Base-by-base conservation (phyloP, 2,113 vertebrate genomes). In the Pangasianodon gigas region DNA sequence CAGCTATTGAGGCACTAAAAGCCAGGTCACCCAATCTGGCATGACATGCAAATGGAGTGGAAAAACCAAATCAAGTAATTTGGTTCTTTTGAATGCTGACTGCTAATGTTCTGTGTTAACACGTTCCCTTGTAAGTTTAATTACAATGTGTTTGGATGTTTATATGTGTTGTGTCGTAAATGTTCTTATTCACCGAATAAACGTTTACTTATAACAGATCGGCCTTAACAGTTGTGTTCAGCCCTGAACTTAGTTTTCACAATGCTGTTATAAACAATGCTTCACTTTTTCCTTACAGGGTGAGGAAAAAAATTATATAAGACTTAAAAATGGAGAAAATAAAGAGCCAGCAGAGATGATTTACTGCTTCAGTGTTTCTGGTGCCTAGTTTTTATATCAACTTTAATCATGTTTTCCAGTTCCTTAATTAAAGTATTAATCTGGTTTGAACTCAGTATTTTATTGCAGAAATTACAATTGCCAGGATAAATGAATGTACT, bases 1-100 rank as follows among this genome's bases (percentile, higher is more conserved):
- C 90, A 54, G 92, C 93, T 8, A 19, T 93, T 1, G 89, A 89
- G 51, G 87, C 24, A 48, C 87, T 90, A 69, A 84, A 86, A 84
- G 58, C 85, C 77, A 85, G 86, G 62, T 37, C 85, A 18, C 80
- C 74, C 41, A 87, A 85, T 75, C 67, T 52, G 65, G 56, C 6
- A 69, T 88, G 19, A 75, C 65, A n/a, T n/a, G 37, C 77, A 88
- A 24, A 32, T 6, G n/a, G 26, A 60, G 8, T 48, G 32, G 46
- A 29, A 87, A 62, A 85, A 52, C 32, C 81, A 74, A 51, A 21
- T 87, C 37, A 46, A 67, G 19, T 41, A 65, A 77, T 80, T 79
- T 69, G 37, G 52, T 89, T 75, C n/a, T 69, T 46, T 83, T 58
- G 14, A 58, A 16, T 75, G 51, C 19, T 41, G 48, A 8, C 77